A percentile compares a stretch with the other conserved stretches of the same genome.
phyloP scores from a whole-genome alignment of 1,140 invertebrate genomes.

The Plutomurus gul region DNA sequence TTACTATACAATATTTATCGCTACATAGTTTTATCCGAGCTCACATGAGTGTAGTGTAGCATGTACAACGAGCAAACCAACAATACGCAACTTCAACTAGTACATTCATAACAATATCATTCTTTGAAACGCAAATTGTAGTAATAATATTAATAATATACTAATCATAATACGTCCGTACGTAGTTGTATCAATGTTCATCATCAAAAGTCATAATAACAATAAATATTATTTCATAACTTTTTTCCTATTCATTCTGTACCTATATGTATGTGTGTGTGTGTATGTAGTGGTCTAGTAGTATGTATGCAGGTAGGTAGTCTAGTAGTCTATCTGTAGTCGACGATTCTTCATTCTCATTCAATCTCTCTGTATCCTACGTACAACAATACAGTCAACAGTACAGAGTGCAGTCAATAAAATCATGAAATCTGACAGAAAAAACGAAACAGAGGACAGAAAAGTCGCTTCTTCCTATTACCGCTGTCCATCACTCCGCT shows the following conservation, averaged over 20 bases:
- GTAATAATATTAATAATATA: neutral
- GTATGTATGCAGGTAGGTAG: neutral
- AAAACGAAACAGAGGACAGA: no score
- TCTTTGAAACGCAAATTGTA: neutral
- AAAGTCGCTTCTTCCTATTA: neutral
- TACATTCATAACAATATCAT: constrained; percentile 28
- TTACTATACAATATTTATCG: constrained; percentile 15
- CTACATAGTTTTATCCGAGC: constrained; percentile 21
- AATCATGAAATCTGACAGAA: neutral
- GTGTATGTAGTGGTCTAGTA: neutral
- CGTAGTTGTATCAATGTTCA: constrained; percentile 1
- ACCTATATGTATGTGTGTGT: neutral
- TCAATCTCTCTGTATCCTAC: constrained; percentile 3
- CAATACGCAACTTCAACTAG: constrained; percentile 1
- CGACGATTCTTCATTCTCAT: constrained; percentile 6
- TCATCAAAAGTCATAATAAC: constrained; percentile 2
- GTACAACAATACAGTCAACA: neutral
- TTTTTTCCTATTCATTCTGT: neutral
- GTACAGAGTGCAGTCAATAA: constrained; percentile 16
- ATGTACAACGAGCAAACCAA: constrained; percentile 26
- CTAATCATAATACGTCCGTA: constrained; percentile 3
- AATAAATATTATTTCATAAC: neutral
- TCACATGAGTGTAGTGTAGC: constrained; percentile 28
- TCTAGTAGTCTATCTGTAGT: neutral
- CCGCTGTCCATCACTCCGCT: neutral